Evolutionary conservation across 1,140 invertebrate genomes (phyloP), one percentile per base, ranked within the genome.

Genomic region (Cyclargus thomasi): DNA sequence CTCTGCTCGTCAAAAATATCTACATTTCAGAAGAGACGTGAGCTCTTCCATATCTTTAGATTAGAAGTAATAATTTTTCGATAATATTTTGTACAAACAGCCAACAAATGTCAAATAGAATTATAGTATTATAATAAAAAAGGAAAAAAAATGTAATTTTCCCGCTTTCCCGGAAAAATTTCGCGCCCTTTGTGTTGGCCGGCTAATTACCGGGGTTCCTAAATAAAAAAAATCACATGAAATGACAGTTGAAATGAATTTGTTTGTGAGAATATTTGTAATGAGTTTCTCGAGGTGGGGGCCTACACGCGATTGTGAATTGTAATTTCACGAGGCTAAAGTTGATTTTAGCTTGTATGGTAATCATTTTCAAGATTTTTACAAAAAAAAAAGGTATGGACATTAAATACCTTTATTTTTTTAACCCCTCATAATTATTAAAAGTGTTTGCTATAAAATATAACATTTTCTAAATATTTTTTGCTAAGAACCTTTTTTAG

Each of bases 161-260:
- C 18, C 18, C 55, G 55, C 10, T 53, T 66, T 55, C 23, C 53
- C 29, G 29, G 35, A 20, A 53, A 47, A 36, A 35, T 66, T 66
- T 65, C 35, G 20, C 35, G 8, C 64, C 59, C 64, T 35, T 66
- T 57, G 55, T 55, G 64, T 57, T 29, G 55, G 64, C 53, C 64
- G 53, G 67, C 72, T 76, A 76, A 76, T 76, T 76, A 76, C 67
- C 47, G 63, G 64, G 70, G 63, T 70, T 72, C 66, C 70, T 76
- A 72, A 75, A 76, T 72, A 70, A 72, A 71, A 75, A 63, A 74
- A 62, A 66, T 74, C 70, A 69, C 67, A 62, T 65, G 65, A 74
- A 74, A 70, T 71, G 70, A 74, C 70, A 70, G 72, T 62, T 64
- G 65, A 67, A 74, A 74, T 71, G 67, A 74, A 71, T 74, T 68